Evolutionary conservation across 2,888 invertebrate species (phyloP), one percentile per base, ranked within the genome.

Genomic region (Eristalinus aeneus): DNA sequence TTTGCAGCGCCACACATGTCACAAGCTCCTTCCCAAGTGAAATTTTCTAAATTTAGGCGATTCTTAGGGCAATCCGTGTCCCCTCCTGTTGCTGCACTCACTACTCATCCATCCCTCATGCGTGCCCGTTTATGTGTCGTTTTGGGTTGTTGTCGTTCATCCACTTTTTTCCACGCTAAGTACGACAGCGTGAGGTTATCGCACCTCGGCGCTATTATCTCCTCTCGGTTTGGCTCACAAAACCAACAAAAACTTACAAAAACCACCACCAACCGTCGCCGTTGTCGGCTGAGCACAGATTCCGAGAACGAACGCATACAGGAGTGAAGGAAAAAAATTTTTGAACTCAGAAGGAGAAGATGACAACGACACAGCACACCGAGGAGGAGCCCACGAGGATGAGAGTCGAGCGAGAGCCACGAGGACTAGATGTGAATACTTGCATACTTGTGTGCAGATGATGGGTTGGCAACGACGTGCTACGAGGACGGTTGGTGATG

Each of bases 131-230:
- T 27, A n/a, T 23, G 9, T 56, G 23, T 69, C 31, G 27, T 53
- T 34, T 39, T n/a, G 61, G 61, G n/a, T n/a, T n/a, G 11, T 61
- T 34, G 68, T 32, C 53, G 64, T 77, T 71, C 58, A 39, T 65
- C 31, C 46, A 72, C 39, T 65, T 71, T 68, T 77, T 56, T 67
- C 64, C 60, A 46, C 34, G 39, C 53, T 27, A 63, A 54, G 54
- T 56, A 56, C 63, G 56, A 36, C 78, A 71, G 78, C 78, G 64
- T 80, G 80, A 74, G 80, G 80, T 80, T 80, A 80, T 80, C 80
- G 80, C 80, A 80, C 80, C 74, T 80, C 63, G 74, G 27, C 46
- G 46, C 63, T 80, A 80, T 80, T 80, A 74, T 80, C 74, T 80
- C 22, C 36, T 16, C 36, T 68, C 36, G 22, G 67, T 39, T 64